Evolutionary conservation across 2,888 invertebrate genomes (phyloP).

Genomic region (Machimus rusticus): DNA sequence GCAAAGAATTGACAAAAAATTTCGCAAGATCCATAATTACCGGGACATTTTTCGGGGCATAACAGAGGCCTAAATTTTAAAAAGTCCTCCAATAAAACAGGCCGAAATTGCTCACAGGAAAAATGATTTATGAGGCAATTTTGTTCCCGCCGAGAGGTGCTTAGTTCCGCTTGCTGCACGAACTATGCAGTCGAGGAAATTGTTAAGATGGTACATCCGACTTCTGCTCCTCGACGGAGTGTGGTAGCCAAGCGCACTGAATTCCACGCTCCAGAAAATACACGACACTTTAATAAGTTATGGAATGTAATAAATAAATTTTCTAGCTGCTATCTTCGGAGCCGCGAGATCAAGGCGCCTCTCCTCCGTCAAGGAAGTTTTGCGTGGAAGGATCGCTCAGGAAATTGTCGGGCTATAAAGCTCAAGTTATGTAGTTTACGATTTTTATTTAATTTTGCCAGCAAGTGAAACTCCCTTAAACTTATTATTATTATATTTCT

Average conservation of each 20-base stretch:
- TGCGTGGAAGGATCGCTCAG: neutral
- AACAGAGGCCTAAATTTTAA: neutral
- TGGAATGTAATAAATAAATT: slow-evolving; percentile 37
- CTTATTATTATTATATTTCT: neutral
- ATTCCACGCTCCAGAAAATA: neutral
- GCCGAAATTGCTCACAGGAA: slow-evolving; percentile 2
- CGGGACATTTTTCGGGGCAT: neutral
- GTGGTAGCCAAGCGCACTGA: neutral
- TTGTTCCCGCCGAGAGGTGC: neutral
- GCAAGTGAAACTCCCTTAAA: neutral
- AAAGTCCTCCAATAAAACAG: neutral
- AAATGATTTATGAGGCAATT: slow-evolving; percentile 24
- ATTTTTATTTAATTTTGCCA: neutral
- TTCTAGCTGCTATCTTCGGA: neutral
- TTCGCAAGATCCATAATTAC: neutral
- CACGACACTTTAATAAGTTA: neutral
- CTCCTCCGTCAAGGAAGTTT: neutral
- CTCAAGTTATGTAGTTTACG: neutral
- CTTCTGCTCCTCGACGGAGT: neutral
- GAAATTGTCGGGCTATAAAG: neutral
- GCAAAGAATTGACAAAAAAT: neutral
- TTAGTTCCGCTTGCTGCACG: neutral
- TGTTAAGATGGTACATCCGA: neutral
- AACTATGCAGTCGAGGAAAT: slow-evolving; percentile 5
- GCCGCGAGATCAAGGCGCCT: neutral